These are phyloP conservation scores for Pyrochroa serraticornis DNA, from an alignment of 2,888 invertebrate species.

Conservation along the genomic window DNA sequence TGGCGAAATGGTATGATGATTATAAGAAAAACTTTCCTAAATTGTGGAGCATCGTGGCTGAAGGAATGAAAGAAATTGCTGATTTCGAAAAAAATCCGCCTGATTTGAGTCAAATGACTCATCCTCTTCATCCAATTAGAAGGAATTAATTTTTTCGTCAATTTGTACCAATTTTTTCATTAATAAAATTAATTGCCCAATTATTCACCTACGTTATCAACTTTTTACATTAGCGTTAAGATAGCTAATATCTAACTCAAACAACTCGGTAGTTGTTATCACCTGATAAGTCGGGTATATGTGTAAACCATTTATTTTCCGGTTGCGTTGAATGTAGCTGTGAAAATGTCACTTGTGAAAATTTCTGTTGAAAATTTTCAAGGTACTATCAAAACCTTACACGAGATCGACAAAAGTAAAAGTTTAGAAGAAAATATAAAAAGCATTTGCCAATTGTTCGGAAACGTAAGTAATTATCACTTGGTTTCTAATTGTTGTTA, in stretches of 20 bases:
- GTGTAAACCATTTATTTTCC: slow-evolving; percentile 15
- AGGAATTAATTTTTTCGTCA: slow-evolving; percentile 50
- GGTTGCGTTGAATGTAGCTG: slow-evolving; percentile 8
- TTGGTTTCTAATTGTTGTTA: slow-evolving; percentile 7
- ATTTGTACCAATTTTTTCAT: neutral
- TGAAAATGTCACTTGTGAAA: slow-evolving; percentile 42
- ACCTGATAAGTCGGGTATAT: slow-evolving; percentile 18
- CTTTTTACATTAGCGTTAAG: slow-evolving; percentile 16
- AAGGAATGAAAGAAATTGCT: slow-evolving; percentile 71
- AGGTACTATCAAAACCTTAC: slow-evolving; percentile 40
- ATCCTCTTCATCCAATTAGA: slow-evolving; percentile 75
- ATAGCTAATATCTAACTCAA: slow-evolving; percentile 25
- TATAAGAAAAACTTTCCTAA: slow-evolving; percentile 72
- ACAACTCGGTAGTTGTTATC: slow-evolving; percentile 22
- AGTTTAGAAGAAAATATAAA: slow-evolving; percentile 40
- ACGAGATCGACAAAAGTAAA: slow-evolving; percentile 43
- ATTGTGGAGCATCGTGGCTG: slow-evolving; percentile 72
- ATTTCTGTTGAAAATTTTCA: slow-evolving; percentile 46
- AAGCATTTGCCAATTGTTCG: slow-evolving; percentile 38
- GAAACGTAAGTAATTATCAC: slow-evolving; percentile 36
- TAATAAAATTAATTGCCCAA: neutral
- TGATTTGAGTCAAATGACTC: slow-evolving; percentile 71
- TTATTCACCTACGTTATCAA: neutral
- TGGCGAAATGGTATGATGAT: slow-evolving; percentile 71
- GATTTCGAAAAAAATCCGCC: slow-evolving; percentile 75